Evolutionary conservation across 2,888 invertebrate genomes (phyloP).

Genomic region (Drosophila macrothrix): DNA sequence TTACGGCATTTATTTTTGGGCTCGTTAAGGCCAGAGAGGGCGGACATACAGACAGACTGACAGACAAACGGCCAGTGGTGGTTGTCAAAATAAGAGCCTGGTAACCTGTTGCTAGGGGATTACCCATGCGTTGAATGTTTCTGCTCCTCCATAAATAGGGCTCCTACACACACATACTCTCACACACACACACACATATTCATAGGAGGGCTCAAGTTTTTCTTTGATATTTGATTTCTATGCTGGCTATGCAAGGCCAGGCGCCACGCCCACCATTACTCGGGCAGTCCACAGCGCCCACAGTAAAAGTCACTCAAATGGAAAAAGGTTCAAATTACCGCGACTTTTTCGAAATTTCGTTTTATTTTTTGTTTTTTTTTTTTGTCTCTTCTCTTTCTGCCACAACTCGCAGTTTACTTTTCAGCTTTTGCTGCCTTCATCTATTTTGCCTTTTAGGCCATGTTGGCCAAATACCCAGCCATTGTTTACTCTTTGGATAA

Average conservation of each 20-base stretch:
- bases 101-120: conserved; percentile 76
- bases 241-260: conserved; percentile 24
- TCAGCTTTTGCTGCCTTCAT: conserved; percentile 54
- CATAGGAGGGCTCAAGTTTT: conserved; percentile 27
- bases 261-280: conserved; percentile 30
- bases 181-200: conserved; percentile 3
- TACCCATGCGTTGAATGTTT: conserved; percentile 56
- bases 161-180: conserved; percentile 7
- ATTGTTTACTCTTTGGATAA: conserved; percentile 45
- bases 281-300: conserved; percentile 23
- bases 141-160: conserved; percentile 6
- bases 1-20: conserved; percentile 28
- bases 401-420: conserved; percentile 62
- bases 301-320: conserved; percentile 67
- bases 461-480: conserved; percentile 22
- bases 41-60: conserved; percentile 16
- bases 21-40: conserved; percentile 18
- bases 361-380: conserved; percentile 25
- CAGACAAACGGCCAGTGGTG: conserved; percentile 1
- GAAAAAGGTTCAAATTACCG: conserved; percentile 81
- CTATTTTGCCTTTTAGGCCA: conserved; percentile 45
- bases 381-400: conserved; percentile 2
- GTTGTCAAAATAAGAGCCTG: conserved; percentile 71
- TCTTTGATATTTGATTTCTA: conserved; percentile 77
- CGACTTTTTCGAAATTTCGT: conserved; percentile 55